These are phyloP conservation scores for Prorops nasuta DNA, from an alignment of 1,140 invertebrate genomes.

Conservation along the genomic window DNA sequence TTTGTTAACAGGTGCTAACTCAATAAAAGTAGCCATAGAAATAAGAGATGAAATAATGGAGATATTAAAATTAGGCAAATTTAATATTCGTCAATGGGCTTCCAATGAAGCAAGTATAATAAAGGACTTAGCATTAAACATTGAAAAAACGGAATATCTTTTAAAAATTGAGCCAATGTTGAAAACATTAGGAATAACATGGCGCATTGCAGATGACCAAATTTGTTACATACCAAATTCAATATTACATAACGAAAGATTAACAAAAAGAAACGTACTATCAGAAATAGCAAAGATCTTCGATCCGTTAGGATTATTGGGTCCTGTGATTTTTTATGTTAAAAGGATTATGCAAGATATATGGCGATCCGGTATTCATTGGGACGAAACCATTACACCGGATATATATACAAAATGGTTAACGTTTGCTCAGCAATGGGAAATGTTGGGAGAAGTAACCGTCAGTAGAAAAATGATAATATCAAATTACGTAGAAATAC, in stretches of 20 bases:
- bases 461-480: neutral
- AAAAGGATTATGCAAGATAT: conserved; percentile 1
- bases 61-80: neutral
- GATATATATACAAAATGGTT: neutral
- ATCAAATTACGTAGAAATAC: neutral
- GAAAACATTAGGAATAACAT: neutral
- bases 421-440: neutral
- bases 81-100: neutral
- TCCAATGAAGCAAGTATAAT: neutral
- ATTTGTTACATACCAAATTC: neutral
- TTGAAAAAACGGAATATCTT: neutral
- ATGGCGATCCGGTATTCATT: neutral
- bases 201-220: neutral
- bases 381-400: neutral
- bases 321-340: neutral
- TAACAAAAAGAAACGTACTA: neutral
- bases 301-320: conserved; percentile 1
- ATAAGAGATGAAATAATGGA: neutral
- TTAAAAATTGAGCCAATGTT: neutral
- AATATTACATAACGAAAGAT: neutral
- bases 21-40: neutral
- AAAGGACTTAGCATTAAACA: neutral
- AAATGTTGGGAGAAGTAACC: neutral
- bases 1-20: neutral
- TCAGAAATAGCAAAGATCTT: conserved; percentile 4